These are phyloP conservation scores for Copidosoma aretas DNA, from an alignment of 2,888 invertebrate species.

Conservation along the genomic window DNA sequence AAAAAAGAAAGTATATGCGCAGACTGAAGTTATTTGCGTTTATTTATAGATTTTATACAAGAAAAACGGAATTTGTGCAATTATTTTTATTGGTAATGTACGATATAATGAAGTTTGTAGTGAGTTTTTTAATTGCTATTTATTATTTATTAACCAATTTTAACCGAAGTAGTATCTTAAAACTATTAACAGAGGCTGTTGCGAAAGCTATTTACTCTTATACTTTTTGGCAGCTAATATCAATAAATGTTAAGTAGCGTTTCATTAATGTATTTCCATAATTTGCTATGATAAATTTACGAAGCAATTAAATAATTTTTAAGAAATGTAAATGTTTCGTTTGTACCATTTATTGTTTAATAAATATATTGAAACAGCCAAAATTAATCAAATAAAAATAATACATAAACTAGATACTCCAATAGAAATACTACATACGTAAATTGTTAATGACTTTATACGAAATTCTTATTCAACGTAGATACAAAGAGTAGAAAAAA, in stretches of 20 bases:
- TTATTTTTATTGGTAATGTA: constrained; percentile 21
- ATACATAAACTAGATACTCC: background rate
- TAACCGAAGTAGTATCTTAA: background rate
- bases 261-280: constrained; percentile 8
- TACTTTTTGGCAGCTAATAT: constrained; percentile 16
- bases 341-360: constrained; percentile 22
- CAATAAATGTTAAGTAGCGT: constrained; percentile 8
- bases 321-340: constrained; percentile 6
- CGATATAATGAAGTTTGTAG: constrained; percentile 5
- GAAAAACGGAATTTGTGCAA: constrained; percentile 27
- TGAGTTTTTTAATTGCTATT: constrained; percentile 18
- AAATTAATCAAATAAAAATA: constrained; percentile 21
- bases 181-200: constrained; percentile 11
- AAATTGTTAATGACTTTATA: constrained; percentile 32
- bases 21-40: constrained; percentile 1
- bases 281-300: constrained; percentile 10
- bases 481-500: constrained; percentile 6
- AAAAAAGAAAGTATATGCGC: background rate
- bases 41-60: constrained; percentile 18
- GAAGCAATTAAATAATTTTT: constrained; percentile 8
- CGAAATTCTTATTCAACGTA: constrained; percentile 33
- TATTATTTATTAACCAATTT: constrained; percentile 28
- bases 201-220: constrained; percentile 10
- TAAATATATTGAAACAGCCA: constrained; percentile 14
- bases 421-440: constrained; percentile 26